Conservation (phyloP, 1,140 invertebrate genomes). For the Copidosoma floridanum region DNA sequence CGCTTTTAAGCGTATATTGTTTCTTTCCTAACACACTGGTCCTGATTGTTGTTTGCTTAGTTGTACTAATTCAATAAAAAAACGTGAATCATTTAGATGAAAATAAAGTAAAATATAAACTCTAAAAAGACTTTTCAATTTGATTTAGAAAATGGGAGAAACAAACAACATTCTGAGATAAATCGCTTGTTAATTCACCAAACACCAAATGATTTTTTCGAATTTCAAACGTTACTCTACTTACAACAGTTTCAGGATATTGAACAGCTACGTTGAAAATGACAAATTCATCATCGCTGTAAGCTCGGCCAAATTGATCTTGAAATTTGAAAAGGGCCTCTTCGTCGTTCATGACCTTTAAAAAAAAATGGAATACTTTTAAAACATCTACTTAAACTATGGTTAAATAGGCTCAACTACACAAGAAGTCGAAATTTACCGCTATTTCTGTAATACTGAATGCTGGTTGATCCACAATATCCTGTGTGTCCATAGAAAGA, state of each 20-base stretch:
- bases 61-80: too few relatives aligned
- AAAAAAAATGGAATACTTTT: too few relatives aligned
- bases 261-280: slow-evolving; percentile 78
- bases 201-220: background rate
- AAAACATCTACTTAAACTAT: slow-evolving; percentile 2
- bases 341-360: slow-evolving; percentile 63
- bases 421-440: slow-evolving; percentile 42
- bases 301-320: slow-evolving; percentile 79
- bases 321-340: slow-evolving; percentile 69
- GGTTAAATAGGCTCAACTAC: too few relatives aligned
- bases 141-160: too few relatives aligned
- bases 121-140: too few relatives aligned
- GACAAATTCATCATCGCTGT: slow-evolving; percentile 72
- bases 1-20: slow-evolving; percentile 34
- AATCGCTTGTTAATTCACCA: too few relatives aligned
- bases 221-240: slow-evolving; percentile 30
- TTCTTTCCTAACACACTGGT: slow-evolving; percentile 34
- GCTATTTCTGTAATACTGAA: slow-evolving; percentile 58
- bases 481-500: slow-evolving; percentile 60
- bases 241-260: slow-evolving; percentile 70
- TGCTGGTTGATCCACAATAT: slow-evolving; percentile 55
- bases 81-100: too few relatives aligned
- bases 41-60: slow-evolving; percentile 40
- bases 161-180: too few relatives aligned
- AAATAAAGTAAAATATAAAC: too few relatives aligned